These are phyloP conservation scores for Nannobrachium achirus DNA, from an alignment of 2,113 vertebrate genomes.

Conservation along the genomic window DNA sequence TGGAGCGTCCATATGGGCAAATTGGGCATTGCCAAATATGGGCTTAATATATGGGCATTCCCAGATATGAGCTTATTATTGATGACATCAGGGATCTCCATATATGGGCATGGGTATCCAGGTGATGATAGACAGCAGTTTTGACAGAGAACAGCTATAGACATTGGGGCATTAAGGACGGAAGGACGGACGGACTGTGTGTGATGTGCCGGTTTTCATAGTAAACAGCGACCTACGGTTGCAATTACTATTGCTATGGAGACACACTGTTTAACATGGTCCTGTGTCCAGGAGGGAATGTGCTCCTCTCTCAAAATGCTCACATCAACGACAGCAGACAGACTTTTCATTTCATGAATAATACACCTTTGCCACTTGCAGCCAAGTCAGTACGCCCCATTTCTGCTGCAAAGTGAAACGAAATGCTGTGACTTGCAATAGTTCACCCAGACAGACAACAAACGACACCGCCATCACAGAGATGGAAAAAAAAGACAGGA, in stretches of 20 bases:
- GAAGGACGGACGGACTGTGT: too few relatives aligned
- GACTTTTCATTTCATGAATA: neutral
- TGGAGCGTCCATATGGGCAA: too few relatives aligned
- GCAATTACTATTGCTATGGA: neutral
- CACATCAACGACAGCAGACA: neutral
- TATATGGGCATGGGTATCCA: too few relatives aligned
- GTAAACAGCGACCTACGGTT: too few relatives aligned
- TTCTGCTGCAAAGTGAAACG: neutral
- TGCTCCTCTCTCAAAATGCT: neutral
- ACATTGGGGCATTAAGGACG: too few relatives aligned
- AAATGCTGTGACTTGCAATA: constrained; percentile 7
- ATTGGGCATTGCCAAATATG: too few relatives aligned
- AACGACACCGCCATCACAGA: constrained; percentile 1
- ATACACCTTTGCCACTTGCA: neutral
- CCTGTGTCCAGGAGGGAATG: neutral
- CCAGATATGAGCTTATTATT: too few relatives aligned
- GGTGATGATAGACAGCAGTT: too few relatives aligned
- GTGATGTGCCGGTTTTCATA: too few relatives aligned
- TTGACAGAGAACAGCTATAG: too few relatives aligned
- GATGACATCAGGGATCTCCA: too few relatives aligned
- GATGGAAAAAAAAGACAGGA: neutral
- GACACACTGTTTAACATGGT: neutral
- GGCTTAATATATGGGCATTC: too few relatives aligned
- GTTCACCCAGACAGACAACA: constrained; percentile 9
- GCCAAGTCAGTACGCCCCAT: neutral